Base-by-base conservation (phyloP, 2,888 invertebrate genomes). In the Brachyptera risi region DNA sequence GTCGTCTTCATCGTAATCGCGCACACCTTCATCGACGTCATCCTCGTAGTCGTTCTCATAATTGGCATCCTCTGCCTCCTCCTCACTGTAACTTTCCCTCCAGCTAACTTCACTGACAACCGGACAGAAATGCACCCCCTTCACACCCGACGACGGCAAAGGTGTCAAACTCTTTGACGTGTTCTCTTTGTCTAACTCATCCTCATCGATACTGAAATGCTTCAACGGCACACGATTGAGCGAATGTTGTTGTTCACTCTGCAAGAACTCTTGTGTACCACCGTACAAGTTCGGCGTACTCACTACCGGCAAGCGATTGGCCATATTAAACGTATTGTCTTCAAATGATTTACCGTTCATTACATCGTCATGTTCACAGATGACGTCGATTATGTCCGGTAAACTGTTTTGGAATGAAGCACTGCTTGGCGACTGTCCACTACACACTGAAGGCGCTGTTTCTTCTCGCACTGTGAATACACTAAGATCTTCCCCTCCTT, bases 61-160 rank as follows among this genome's bases (percentile, higher is more conserved):
- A n/a, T n/a, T n/a, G n/a, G n/a, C n/a, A 5, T 31, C 50, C 49
- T 38, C 58, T 19, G 17, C 17, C 21, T 61, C 58, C 44, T 54
- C 69, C 47, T 70, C 70, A 68, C 80, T 82, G 62, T 77, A 73
- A 69, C 82, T 83, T 64, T 80, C 77, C 69, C 88, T 86, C 88
- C 90, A 90, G 71, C 86, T 86, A 63, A 90, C 87, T 75, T 90
- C 88, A 51, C 87, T 85, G 13, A 90, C 88, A 57, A 90, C 84
- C 2, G 89, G 89, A 68, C 86, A 88, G 73, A 90, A 90, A 69
- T 88, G 88, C 26, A 90, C 90, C 56, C 87, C 88, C 69, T 81
- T 47, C 38, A 59, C 26, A 23, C 59, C 47, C 50, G 59, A 49
- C n/a, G n/a, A n/a, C n/a, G n/a, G n/a, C n/a, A n/a, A n/a, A n/a